Conservation (phyloP, 2,797 vertebrate species). For the Notolepis coatsorum region DNA sequence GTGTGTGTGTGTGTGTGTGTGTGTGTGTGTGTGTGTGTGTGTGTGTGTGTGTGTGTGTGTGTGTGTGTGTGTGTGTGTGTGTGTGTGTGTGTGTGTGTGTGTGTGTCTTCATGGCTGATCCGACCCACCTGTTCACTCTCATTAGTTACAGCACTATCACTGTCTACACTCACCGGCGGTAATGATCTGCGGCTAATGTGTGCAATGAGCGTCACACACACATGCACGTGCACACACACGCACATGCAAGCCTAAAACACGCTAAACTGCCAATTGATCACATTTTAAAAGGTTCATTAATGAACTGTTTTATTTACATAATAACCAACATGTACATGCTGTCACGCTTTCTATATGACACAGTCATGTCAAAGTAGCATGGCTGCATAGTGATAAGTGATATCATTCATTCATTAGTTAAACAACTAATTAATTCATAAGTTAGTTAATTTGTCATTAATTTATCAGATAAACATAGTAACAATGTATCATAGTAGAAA, state of each 20-base stretch:
- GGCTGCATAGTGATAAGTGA: too few species aligned
- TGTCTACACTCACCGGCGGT: slow-evolving; percentile 14
- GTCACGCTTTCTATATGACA: too few species aligned
- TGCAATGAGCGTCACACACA: slow-evolving; percentile 2
- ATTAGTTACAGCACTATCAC: slow-evolving; percentile 21
- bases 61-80: slow-evolving; percentile 3
- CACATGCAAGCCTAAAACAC: neutral
- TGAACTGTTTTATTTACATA: too few species aligned
- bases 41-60: slow-evolving; percentile 1
- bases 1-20: neutral
- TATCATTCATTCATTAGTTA: too few species aligned
- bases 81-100: neutral
- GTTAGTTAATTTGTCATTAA: neutral
- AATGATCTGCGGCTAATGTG: slow-evolving; percentile 6
- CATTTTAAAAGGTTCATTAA: too few species aligned
- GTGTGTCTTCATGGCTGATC: neutral
- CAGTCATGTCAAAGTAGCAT: too few species aligned
- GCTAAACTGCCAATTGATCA: too few species aligned
- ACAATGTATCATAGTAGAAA: too few species aligned
- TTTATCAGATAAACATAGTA: too few species aligned
- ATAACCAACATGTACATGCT: too few species aligned
- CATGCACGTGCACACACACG: neutral
- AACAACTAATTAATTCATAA: too few species aligned
- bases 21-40: slow-evolving; percentile 1
- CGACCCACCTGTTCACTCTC: neutral